Evolutionary conservation across 2,113 vertebrate species (phyloP), one percentile per base, ranked within the genome.

Genomic region (Conger conger): DNA sequence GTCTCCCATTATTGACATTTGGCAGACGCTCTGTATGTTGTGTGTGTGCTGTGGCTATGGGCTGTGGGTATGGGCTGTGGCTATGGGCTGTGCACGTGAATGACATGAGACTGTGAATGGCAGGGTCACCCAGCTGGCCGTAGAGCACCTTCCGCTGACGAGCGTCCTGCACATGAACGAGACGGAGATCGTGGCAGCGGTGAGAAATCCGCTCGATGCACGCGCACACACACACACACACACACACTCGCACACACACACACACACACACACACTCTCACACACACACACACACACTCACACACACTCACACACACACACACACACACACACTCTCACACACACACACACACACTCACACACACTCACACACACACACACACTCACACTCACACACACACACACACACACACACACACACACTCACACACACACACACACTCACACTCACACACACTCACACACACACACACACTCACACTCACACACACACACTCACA

Each of bases 51-150:
- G n/a, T n/a, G n/a, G n/a, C n/a, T n/a, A n/a, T n/a, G n/a, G n/a
- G n/a, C n/a, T n/a, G n/a, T n/a, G n/a, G n/a, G n/a, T 73, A 13
- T 73, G 27, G 33, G 27, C 68, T 73, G 27, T 15, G 68, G n/a
- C 1, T 73, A 13, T 30, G 68, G n/a, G 68, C 68, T 30, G 20
- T 4, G 18, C 57, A 53, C 40, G 17, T 27, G 4, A n/a, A 50
- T 80, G 33, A 80, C n/a, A 17, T 38, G 4, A 38, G 18, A 7
- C 20, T 83, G 54, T 88, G 78, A 68, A n/a, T 63, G 83, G 57
- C 89, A 96, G 96, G 88, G 89, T 95, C 1, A 96, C 94, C 77
- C 93, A 93, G 85, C 90, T 95, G 90, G 93, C 89, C 76, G 94
- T 89, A 1, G 86, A 93, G 3, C 84, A 77, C 7, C 92, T 93